Conservation (phyloP, 1,140 invertebrate genomes). For the Lordiphosa collinella region DNA sequence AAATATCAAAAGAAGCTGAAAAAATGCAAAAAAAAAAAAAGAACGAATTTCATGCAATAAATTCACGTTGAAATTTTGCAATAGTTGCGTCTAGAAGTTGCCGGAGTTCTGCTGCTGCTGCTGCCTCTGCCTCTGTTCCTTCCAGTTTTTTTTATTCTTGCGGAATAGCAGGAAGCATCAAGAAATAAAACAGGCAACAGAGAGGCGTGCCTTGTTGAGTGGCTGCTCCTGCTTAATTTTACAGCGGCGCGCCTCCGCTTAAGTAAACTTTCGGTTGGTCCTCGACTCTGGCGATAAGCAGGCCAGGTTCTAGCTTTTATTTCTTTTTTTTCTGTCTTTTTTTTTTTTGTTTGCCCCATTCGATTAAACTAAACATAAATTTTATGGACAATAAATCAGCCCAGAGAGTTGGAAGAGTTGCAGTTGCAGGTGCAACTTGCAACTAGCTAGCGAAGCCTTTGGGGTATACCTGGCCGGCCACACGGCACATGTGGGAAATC, state of each 20-base stretch:
- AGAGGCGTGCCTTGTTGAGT: conserved; percentile 24
- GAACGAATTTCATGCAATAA: conserved; percentile 61
- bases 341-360: conserved; percentile 63
- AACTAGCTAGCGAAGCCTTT: conserved; percentile 1
- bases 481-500: conserved; percentile 43
- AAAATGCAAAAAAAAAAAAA: conserved; percentile 6
- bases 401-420: conserved; percentile 51
- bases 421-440: conserved; percentile 34
- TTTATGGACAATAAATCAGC: conserved; percentile 70
- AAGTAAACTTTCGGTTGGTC: conserved; percentile 39
- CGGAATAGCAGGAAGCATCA: conserved; percentile 1
- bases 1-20: background rate
- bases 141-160: background rate
- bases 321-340: conserved; percentile 41
- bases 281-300: conserved; percentile 44
- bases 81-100: conserved; percentile 58
- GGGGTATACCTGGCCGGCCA: background rate
- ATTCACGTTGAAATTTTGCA: conserved; percentile 68
- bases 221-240: conserved; percentile 50
- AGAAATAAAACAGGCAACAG: conserved; percentile 45
- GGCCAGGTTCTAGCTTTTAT: conserved; percentile 23
- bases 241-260: conserved; percentile 47
- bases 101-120: conserved; percentile 29
- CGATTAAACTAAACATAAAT: conserved; percentile 74
- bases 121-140: conserved; percentile 3